Evolutionary conservation across 1,140 invertebrate species (phyloP).

Genomic region (Lucilia cuprina): DNA sequence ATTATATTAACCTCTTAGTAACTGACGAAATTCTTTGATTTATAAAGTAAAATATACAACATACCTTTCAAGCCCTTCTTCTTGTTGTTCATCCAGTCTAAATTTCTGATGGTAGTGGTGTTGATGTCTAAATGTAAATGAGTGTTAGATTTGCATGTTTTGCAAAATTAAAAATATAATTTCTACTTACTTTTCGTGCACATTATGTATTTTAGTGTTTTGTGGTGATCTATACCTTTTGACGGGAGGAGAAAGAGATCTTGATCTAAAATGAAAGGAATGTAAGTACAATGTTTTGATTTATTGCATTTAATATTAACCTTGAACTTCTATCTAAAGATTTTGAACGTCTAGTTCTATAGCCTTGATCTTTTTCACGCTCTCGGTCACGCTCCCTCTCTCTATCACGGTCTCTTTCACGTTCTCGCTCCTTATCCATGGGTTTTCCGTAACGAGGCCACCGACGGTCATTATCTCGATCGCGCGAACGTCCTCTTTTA

Average conservation of each 20-base stretch:
- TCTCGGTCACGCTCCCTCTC: slow-evolving; percentile 43
- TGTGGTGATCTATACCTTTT: slow-evolving; percentile 35
- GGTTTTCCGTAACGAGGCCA: slow-evolving; percentile 10
- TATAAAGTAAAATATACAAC: not conserved
- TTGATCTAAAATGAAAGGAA: not conserved
- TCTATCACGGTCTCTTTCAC: slow-evolving; percentile 14
- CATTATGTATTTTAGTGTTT: slow-evolving; percentile 19
- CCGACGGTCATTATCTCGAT: slow-evolving; percentile 48
- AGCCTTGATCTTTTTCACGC: not conserved
- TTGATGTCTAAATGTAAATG: not conserved
- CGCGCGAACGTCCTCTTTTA: slow-evolving; percentile 49
- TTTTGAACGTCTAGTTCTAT: slow-evolving; percentile 55
- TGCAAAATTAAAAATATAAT: not conserved
- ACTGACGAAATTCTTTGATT: not conserved
- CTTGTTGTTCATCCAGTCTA: slow-evolving; percentile 5
- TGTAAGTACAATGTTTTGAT: no score
- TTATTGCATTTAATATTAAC: not conserved
- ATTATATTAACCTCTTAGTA: not conserved
- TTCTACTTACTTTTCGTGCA: slow-evolving; percentile 37
- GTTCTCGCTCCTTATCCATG: slow-evolving; percentile 5
- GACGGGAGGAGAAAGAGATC: slow-evolving; percentile 20
- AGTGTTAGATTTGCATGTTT: not conserved
- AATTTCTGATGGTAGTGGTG: slow-evolving; percentile 19
- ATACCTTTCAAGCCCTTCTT: slow-evolving; percentile 12
- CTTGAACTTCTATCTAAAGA: slow-evolving; percentile 63